A percentile compares a stretch with the other conserved stretches of the same genome.
These are phyloP conservation scores for Leptinotarsa texana DNA, from an alignment of 1,140 invertebrate species.

Conservation along the genomic window DNA sequence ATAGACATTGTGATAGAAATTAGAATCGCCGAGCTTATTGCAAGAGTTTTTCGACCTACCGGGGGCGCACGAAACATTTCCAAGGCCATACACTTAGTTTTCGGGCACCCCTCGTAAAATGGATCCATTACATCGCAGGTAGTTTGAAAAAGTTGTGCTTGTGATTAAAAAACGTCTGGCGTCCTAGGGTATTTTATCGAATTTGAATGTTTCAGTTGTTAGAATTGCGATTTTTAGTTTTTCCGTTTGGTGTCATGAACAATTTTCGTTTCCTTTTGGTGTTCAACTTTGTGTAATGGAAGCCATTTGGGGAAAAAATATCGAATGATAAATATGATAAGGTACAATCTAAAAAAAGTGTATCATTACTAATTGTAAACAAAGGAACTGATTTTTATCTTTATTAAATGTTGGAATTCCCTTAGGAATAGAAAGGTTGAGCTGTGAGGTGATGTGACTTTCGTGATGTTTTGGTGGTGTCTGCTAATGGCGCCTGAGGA, in stretches of 20 bases:
- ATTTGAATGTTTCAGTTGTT: conserved; percentile 28
- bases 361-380: conserved; percentile 15
- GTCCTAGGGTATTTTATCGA: conserved; percentile 15
- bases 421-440: not conserved
- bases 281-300: conserved; percentile 35
- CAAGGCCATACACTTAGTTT: not conserved
- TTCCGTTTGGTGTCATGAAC: conserved; percentile 38
- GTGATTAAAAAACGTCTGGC: conserved; percentile 27
- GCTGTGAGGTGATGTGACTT: too few relatives aligned
- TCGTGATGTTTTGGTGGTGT: too few relatives aligned
- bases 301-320: conserved; percentile 31
- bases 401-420: not conserved
- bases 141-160: conserved; percentile 27
- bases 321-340: not conserved
- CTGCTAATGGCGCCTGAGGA: too few relatives aligned
- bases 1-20: conserved; percentile 25
- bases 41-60: conserved; percentile 15
- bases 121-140: conserved; percentile 5
- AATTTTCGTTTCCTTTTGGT: conserved; percentile 41
- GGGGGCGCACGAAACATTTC: not conserved
- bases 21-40: conserved; percentile 22
- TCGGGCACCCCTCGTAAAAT: not conserved
- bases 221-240: conserved; percentile 31
- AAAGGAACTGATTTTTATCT: conserved; percentile 13
- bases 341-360: conserved; percentile 15